Evolutionary conservation across 2,888 invertebrate genomes (phyloP).

Genomic region (Chromoteleia sp.): DNA sequence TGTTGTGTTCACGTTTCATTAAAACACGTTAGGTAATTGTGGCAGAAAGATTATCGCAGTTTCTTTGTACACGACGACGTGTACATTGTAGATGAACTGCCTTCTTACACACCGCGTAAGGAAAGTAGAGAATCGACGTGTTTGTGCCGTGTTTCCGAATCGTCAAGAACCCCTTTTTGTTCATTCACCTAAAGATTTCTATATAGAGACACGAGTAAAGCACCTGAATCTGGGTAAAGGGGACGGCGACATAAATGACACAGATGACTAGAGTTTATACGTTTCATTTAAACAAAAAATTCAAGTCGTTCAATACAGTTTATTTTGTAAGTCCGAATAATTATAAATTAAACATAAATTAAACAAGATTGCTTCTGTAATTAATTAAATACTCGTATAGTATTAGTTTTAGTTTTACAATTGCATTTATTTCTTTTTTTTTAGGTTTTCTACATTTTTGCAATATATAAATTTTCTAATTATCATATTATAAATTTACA

Average conservation of each 20-base stretch:
- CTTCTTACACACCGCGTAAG: constrained; percentile 45
- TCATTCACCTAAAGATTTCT: constrained; percentile 60
- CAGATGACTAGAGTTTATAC: constrained; percentile 47
- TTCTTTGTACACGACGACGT: constrained; percentile 33
- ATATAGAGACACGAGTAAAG: constrained; percentile 55
- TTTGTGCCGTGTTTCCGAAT: constrained; percentile 51
- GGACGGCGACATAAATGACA: constrained; percentile 53
- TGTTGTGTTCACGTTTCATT: constrained; percentile 36
- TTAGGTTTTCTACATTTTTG: too few relatives aligned
- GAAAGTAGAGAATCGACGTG: constrained; percentile 52
- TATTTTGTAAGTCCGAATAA: too few relatives aligned
- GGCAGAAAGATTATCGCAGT: constrained; percentile 35
- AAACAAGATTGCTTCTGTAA: too few relatives aligned
- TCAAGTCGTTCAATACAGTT: not conserved
- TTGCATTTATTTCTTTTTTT: too few relatives aligned
- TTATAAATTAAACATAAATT: too few relatives aligned
- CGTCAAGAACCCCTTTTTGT: constrained; percentile 54
- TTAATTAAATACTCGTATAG: too few relatives aligned
- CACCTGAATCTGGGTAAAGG: constrained; percentile 53
- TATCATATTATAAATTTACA: too few relatives aligned
- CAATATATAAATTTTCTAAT: too few relatives aligned
- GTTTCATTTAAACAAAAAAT: constrained; percentile 32
- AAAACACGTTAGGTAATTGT: constrained; percentile 50
- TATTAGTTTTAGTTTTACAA: too few relatives aligned
- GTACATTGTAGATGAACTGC: constrained; percentile 31